Base-by-base conservation (phyloP, 2,888 invertebrate genomes). In the Lasioglossum morio region DNA sequence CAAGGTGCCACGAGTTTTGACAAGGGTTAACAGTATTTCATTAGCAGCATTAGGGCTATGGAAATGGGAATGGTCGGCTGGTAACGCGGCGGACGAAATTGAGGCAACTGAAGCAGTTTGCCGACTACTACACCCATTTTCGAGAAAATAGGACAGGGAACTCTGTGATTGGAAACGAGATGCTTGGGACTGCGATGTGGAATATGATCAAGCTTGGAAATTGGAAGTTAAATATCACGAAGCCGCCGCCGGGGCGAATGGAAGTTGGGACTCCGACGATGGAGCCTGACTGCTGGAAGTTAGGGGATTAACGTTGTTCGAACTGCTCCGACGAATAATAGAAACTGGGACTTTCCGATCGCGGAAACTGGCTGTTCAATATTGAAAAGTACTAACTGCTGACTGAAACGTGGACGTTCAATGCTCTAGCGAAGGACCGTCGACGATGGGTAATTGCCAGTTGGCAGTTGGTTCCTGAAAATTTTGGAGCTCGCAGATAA, bases 1-100 rank as follows among this genome's bases (percentile, higher is more conserved):
- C 76, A 63, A 79, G 76, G 85, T 82, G 75, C 66, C 73, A 43
- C 43, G 14, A 46, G 37, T 30, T 85, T 85, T 77, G 69, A 80
- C 77, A 70, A 77, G 77, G 85, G 80, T 85, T 69, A 70, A 73
- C 80, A 70, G 48, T 85, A 85, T 85, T 85, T 85, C 85, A 85
- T 85, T 85, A 85, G 85, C 19, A 48, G 48, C 74, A 34, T 85
- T 78, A 75, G 81, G n/a, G 40, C 57, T 30, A 72, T 63, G 78
- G 74, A 57, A 78, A 84, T 74, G 74, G 43, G 43, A 23, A 48
- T 53, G 84, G 73, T 70, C 70, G 72, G 10, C 16, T 40, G 69
- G 57, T 53, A 53, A 46, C 40, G n/a, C n/a, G 57, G 69, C 73
- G 27, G 27, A 60, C 73, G 37, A 77, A 46, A 53, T 84, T 23